Evolutionary conservation across 2,888 invertebrate genomes (phyloP), one percentile per base, ranked within the genome.

Genomic region (Pantelozetes paolii): DNA sequence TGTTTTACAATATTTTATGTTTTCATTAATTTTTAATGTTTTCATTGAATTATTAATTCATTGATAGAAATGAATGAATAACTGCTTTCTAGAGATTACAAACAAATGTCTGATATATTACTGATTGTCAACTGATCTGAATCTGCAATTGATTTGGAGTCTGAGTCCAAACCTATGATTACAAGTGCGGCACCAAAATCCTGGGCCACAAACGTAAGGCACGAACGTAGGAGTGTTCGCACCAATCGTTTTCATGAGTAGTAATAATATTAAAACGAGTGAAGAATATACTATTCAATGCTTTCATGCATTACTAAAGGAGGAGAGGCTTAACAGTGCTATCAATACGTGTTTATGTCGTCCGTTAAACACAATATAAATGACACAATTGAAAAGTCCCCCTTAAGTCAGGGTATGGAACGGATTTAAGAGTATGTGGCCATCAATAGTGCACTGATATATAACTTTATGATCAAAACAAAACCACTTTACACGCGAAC

Each of bases 361-460:
- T 50, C 50, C 50, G 50, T 50, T 50, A 50, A 50, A 50, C 20
- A n/a, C 50, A 30, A 59, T 15, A 28, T 59, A 59, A 59, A 59
- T 59, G 59, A 59, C 32, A 59, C 13, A 28, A 59, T 15, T 23
- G 15, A 59, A 30, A 59, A 57, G 57, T 5, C 23, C 20, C 23
- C 57, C 57, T 23, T 57, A n/a, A n/a, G n/a, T 36, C 18, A 28
- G 59, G 59, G n/a, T 59, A 13, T 30, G 28, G 15, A 26, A 8
- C 11, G 28, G 13, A 59, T 8, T 6, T 50, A 1, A 2, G 50
- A 50, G 20, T 20, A 8, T 45, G 18, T 50, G 50, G 20, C 50
- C 20, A 50, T 50, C 50, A 50, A 20, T 20, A 50, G 8, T 20
- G 50, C 50, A 20, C 50, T 36, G 36, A 36, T 36, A 36, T 36